Percentiles rank a stretch among this genome's conserved stretches.
Evolutionary conservation across 2,113 vertebrate genomes (phyloP).

Genomic region (Cyprinodon variegatus): DNA sequence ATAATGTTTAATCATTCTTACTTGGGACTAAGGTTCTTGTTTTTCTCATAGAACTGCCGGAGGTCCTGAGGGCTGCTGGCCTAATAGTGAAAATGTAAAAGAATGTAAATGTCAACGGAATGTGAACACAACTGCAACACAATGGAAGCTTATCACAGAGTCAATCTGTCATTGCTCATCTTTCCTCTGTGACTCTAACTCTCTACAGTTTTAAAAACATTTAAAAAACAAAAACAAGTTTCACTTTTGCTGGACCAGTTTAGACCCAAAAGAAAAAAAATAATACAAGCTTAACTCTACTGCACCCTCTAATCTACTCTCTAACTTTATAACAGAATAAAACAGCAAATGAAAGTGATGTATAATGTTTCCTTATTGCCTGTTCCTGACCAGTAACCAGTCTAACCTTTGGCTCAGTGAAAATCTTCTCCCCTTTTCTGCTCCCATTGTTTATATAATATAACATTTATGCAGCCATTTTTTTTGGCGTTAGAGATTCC

Average conservation of each 20-base stretch:
- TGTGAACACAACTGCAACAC: not conserved
- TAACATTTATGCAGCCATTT: too few relatives aligned
- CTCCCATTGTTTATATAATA: too few relatives aligned
- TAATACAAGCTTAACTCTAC: not conserved
- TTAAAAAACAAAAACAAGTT: not conserved
- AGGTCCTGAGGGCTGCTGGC: slow-evolving; percentile 98
- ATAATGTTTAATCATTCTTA: slow-evolving; percentile 72
- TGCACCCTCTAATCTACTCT: not conserved
- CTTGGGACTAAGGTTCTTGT: slow-evolving; percentile 94
- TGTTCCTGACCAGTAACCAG: not conserved
- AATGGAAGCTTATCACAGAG: not conserved
- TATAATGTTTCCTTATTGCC: not conserved
- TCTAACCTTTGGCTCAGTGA: not conserved
- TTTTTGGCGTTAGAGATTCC: too few relatives aligned
- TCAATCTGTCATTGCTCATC: not conserved
- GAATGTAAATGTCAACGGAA: not conserved
- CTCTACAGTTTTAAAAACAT: too few relatives aligned
- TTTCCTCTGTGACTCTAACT: not conserved
- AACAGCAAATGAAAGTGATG: not conserved
- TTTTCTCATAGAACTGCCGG: slow-evolving; percentile 96
- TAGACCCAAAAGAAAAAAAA: not conserved
- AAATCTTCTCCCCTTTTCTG: not conserved
- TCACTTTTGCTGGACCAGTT: slow-evolving; percentile 4
- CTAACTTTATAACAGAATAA: not conserved
- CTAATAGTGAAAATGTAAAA: slow-evolving; percentile 67